phyloP scores from a whole-genome alignment of 2,797 vertebrate species.

The Valencia hispanica region DNA sequence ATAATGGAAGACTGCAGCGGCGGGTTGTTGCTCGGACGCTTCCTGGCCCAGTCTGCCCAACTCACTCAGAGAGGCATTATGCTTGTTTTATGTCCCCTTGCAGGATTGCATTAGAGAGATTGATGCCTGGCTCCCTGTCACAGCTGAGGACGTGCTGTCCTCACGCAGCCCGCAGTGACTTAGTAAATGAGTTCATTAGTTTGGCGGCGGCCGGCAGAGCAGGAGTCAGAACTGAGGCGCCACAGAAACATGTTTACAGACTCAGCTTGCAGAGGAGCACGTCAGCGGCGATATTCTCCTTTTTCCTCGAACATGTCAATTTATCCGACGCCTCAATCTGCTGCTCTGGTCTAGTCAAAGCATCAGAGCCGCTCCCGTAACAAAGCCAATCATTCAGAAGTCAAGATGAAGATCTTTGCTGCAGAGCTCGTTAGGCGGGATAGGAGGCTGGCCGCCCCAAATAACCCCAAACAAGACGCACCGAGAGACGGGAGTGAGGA shows the following conservation, averaged over 20 bases:
- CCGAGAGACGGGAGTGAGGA: conserved; percentile 46
- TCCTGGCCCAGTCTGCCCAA: conserved; percentile 50
- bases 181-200: conserved; percentile 83
- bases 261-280: too few species aligned
- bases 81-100: conserved; percentile 72
- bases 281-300: too few species aligned
- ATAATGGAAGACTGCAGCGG: conserved; percentile 51
- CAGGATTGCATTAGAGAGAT: conserved; percentile 83
- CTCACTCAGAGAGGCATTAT: conserved; percentile 68
- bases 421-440: conserved; percentile 71
- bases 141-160: conserved; percentile 70
- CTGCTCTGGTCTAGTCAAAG: conserved; percentile 9
- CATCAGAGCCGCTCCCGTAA: conserved; percentile 49
- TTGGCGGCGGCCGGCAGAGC: conserved; percentile 48
- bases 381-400: conserved; percentile 63
- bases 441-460: conserved; percentile 40
- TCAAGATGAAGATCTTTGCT: conserved; percentile 63
- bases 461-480: conserved; percentile 56
- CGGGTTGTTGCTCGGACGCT: conserved; percentile 42
- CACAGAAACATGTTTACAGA: conserved; percentile 39
- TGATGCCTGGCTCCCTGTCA: conserved; percentile 78
- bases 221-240: conserved; percentile 29
- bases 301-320: background rate
- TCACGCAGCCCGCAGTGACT: conserved; percentile 70
- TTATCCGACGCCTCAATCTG: conserved; percentile 29